A percentile compares a stretch with the other conserved stretches of the same genome.
Evolutionary conservation across 2,113 vertebrate species (phyloP).

Genomic region (Sarotherodon lohbergeri): DNA sequence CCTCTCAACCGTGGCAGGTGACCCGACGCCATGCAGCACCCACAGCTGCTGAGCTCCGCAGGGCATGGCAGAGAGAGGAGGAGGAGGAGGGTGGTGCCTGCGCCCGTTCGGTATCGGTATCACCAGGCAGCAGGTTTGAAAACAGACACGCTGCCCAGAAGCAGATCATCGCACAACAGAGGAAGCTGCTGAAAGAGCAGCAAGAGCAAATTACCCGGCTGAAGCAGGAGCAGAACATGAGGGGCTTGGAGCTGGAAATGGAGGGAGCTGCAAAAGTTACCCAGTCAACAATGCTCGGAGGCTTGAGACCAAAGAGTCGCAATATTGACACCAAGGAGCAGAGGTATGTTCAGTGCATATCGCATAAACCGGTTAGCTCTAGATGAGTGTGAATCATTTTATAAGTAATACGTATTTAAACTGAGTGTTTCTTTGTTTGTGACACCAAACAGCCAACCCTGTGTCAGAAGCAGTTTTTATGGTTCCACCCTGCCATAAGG

Average conservation of each 20-base stretch:
- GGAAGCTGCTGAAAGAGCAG: slow-evolving; percentile 82
- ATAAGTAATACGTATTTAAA: neutral
- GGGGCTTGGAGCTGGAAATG: slow-evolving; percentile 61
- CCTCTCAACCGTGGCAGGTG: slow-evolving; percentile 68
- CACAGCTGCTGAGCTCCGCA: slow-evolving; percentile 40
- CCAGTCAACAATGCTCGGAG: neutral
- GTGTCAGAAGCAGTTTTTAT: neutral
- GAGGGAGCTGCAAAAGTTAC: slow-evolving; percentile 25
- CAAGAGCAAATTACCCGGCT: slow-evolving; percentile 77
- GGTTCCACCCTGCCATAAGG: neutral
- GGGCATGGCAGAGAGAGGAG: neutral
- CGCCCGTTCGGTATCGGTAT: neutral
- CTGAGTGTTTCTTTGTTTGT: neutral
- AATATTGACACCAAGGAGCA: neutral
- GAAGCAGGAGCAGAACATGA: slow-evolving; percentile 71
- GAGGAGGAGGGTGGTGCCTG: neutral
- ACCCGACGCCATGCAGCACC: slow-evolving; percentile 50
- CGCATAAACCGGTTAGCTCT: neutral
- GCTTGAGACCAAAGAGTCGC: neutral
- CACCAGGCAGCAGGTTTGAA: slow-evolving; percentile 57
- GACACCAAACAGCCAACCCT: neutral
- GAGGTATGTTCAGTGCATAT: slow-evolving; percentile 15
- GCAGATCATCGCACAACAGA: slow-evolving; percentile 81
- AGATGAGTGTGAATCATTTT: neutral
- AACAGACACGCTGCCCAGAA: slow-evolving; percentile 75